Base-by-base conservation (phyloP, 2,888 invertebrate species). In the Sycophila texana region DNA sequence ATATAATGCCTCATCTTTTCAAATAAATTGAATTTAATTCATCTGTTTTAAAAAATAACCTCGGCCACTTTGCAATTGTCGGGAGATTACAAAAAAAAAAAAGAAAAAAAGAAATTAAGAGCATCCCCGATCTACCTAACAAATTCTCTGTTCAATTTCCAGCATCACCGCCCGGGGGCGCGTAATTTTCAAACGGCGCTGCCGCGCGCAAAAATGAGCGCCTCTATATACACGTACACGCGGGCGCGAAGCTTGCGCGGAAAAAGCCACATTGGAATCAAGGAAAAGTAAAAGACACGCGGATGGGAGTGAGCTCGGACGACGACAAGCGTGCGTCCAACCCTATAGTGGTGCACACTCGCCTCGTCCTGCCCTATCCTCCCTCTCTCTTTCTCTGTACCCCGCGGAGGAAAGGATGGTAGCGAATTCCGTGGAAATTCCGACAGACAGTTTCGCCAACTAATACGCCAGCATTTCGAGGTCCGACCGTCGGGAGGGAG, bases 341-440 rank as follows among this genome's bases (percentile, higher is more conserved):
- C 60, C 49, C 18, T 49, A 26, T 26, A 61, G 61, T 47, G 63
- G 39, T 3, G 60, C 39, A 26, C 60, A 22, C 47, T 67, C 39
- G 39, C 55, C 57, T n/a, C 22, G 18, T 18, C 39, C 61, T 30
- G 30, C 55, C 47, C 12, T 47, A 26, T 16, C 51, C 61, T 39
- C 49, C 53, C 14, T 14, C 53, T 53, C 53, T 53, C 53, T 53
- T n/a, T 26, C 51, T 26, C 7, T n/a, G 13, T 51, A 30, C 53
- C 60, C 75, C 51, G 60, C 60, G 60, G 75, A 65, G 53, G 39
- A 51, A 39, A 49, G 51, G 39, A 22, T 18, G 58, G 63, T 63
- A 20, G 79, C 61, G 73, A 85, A 84, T 82, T 82, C 81, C 72
- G 82, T 81, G 81, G 79, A 83, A 85, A 85, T 84, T 85, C 83